Conservation (phyloP, 1,140 invertebrate genomes). For the Himalopsyche phryganea region DNA sequence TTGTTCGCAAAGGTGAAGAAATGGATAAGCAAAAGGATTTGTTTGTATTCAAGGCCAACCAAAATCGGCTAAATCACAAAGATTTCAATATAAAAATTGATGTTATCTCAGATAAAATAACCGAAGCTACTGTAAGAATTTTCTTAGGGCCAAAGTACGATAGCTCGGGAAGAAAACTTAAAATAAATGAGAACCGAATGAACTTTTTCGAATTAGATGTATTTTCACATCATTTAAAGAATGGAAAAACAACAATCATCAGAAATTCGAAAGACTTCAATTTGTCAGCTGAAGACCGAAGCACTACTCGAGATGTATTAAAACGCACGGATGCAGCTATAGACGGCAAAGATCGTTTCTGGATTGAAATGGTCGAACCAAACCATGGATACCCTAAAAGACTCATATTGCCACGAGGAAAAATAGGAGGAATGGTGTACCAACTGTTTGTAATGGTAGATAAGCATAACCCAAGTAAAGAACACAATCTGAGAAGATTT, state of each 20-base stretch:
- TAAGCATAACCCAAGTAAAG: constrained; percentile 42
- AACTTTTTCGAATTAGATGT: constrained; percentile 69
- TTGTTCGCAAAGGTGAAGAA: constrained; percentile 23
- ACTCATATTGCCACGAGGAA: constrained; percentile 65
- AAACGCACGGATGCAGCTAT: constrained; percentile 42
- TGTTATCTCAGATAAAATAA: constrained; percentile 52
- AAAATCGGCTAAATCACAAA: constrained; percentile 56
- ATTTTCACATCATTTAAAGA: constrained; percentile 60
- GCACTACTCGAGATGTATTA: constrained; percentile 44
- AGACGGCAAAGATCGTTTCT: constrained; percentile 40
- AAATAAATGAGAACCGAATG: constrained; percentile 49
- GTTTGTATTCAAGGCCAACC: constrained; percentile 34
- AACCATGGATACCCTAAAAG: constrained; percentile 60
- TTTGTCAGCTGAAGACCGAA: constrained; percentile 53
- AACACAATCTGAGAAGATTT: constrained; percentile 32
- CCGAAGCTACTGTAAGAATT: constrained; percentile 55
- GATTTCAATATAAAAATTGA: constrained; percentile 57
- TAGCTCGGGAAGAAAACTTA: constrained; percentile 48
- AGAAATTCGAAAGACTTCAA: constrained; percentile 65
- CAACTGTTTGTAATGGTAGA: constrained; percentile 63
- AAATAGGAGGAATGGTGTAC: constrained; percentile 56
- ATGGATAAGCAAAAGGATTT: constrained; percentile 23
- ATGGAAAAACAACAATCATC: constrained; percentile 63
- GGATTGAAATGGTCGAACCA: constrained; percentile 37
- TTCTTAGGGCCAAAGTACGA: constrained; percentile 61